Evolutionary conservation across 1,140 invertebrate genomes (phyloP), one percentile per base, ranked within the genome.

Genomic region (Oncopodura yosiiana): DNA sequence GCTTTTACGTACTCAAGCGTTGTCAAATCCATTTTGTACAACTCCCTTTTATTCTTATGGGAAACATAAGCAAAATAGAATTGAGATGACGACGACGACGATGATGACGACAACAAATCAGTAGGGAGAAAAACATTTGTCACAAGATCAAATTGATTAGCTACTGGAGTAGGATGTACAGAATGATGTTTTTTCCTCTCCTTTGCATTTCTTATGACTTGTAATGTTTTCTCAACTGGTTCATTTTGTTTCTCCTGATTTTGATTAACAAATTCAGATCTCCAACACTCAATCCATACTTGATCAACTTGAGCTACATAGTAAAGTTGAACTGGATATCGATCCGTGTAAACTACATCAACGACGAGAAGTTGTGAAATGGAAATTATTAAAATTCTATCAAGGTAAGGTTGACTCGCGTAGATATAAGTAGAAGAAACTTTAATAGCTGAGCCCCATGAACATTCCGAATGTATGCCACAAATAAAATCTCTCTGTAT

Each of bases 271-370:
- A n/a, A n/a, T n/a, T n/a, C n/a, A n/a, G n/a, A n/a, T 18, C 79
- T 74, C 82, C 82, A 85, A 66, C 83, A 84, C 26, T 86, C 66
- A 4, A 85, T 74, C 84, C 84, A 87, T 1, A 87, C 78, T 69
- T 87, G 83, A 66, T 86, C 84, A 44, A 86, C 66, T 64, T 82
- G 78, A 27, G 78, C 75, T 2, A 86, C 79, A 66, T 86, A 85
- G 63, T 80, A 75, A 3, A 87, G 66, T 46, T 82, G 77, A 2
- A 84, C 81, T 3, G 84, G 84, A 63, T 77, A 78, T 66, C 81
- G 80, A 66, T 86, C 83, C 6, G 84, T 86, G 14, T 78, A 72
- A 5, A 86, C 78, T 32, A 80, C 79, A 65, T 82, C 80, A 18
- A 82, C 79, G 19, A 82, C 79, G 18, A 81, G 78, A 79, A 82